phyloP scores from a whole-genome alignment of 2,888 invertebrate species.

The Idaea dimidiata region DNA sequence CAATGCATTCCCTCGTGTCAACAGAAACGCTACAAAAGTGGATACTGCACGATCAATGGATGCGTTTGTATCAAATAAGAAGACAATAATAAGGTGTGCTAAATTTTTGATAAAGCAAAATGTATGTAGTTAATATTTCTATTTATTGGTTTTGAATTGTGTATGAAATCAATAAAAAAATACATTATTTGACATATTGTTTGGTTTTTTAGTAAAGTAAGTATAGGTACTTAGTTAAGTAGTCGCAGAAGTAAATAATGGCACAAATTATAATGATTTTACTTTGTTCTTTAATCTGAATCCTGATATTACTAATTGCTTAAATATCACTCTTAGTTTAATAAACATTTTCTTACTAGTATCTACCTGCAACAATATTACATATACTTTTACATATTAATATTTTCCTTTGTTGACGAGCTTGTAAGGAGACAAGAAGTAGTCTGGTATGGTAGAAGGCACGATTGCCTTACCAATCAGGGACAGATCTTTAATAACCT shows the following conservation, averaged over 20 bases:
- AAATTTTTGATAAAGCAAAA: background rate
- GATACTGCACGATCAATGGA: conserved; percentile 58
- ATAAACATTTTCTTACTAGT: background rate
- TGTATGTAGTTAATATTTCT: background rate
- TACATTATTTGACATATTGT: no score
- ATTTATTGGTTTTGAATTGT: no score
- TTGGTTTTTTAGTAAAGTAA: no score
- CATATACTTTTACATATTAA: conserved; percentile 14
- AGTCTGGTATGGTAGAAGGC: conserved; percentile 46
- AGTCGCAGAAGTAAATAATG: background rate
- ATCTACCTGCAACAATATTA: conserved; percentile 15
- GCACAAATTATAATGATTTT: background rate
- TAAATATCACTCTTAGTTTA: no score
- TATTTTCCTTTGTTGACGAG: conserved; percentile 49
- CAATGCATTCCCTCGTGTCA: conserved; percentile 55
- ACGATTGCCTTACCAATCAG: conserved; percentile 37
- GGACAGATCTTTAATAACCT: conserved; percentile 40
- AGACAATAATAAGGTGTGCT: background rate
- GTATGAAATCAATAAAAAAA: no score
- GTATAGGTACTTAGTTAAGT: no score
- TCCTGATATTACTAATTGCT: no score
- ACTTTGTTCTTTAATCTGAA: no score
- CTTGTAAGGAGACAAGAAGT: conserved; percentile 46
- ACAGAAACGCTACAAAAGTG: conserved; percentile 41
- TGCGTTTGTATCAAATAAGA: conserved; percentile 52